Base-by-base conservation (phyloP, 1,140 invertebrate genomes). In the Wasmannia auropunctata region DNA sequence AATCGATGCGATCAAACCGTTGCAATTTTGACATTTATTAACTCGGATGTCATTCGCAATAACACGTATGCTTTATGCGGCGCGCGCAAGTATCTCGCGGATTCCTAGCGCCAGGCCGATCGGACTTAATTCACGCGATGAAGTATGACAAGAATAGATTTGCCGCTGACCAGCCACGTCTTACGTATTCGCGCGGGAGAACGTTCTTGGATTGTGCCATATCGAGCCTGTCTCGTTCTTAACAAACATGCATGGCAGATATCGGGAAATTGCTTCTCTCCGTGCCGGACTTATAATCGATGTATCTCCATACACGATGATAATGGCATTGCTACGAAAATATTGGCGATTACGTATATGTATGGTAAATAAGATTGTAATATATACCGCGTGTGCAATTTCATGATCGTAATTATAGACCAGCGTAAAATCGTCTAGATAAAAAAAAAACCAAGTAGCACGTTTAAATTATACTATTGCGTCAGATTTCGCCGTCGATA, bases 241-340 rank as follows among this genome's bases (percentile, higher is more conserved):
- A n/a, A 51, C 60, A 67, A 67, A 79, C 31, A 79, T n/a, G 28
- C n/a, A 49, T 31, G n/a, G 14, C 19, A 37, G 60, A 67, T 79
- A 79, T 34, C 60, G 43, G 43, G 43, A 79, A 67, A 79, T 79
- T 79, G 51, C 60, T 79, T 79, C 60, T 79, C 76, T 77, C 25
- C 5, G n/a, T 65, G 22, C n/a, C 31, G n/a, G 40, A 77, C 58
- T 7, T 77, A 49, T 65, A 77, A 77, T 77, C 75, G 56, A 63
- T 76, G 19, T 76, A 62, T 77, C 56, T 28, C 40, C 25, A 31
- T 51, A 79, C 43, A 19, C 11, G 28, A 43, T 51, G 43, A 67
- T 79, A 67, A 79, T 49, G n/a, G 11, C 76, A 49, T 22, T 62
- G 60, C 14, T 49, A 25, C 31, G 22, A 79, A 79, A 67, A 67